Evolutionary conservation across 2,888 invertebrate species (phyloP), one percentile per base, ranked within the genome.

Genomic region (Xanthorhoe designata): DNA sequence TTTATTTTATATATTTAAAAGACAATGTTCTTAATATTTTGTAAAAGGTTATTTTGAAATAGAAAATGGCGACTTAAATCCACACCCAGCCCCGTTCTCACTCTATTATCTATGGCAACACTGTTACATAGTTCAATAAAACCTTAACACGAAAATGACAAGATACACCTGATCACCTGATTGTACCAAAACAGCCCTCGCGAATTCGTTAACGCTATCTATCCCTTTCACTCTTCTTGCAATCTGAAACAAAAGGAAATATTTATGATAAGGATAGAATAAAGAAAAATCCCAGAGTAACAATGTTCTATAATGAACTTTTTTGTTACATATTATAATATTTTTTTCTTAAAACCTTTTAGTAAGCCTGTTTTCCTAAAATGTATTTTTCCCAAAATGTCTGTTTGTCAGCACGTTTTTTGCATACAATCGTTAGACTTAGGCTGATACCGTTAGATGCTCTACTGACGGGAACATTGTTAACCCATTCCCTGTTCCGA

Each of bases 101-200:
- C 68, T 71, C 69, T 69, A 72, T 61, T 67, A 66, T 69, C 86
- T 89, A 89, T 89, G 89, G 89, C 89, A 89, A 89, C 89, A 84
- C 80, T 80, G 80, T 84, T 64, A 68, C 66, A 75, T 80, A 83
- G 79, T 76, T 78, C 80, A 72, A 78, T 75, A 76, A 56, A 64
- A 78, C 77, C 74, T 76, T 77, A 75, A 74, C 70, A 70, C 57
- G 70, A 69, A 77, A 62, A 75, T 80, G 80, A 79, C 78, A 75
- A 77, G 81, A 85, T 79, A 79, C 78, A 75, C 78, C 78, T 75
- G 77, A 78, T 79, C 80, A 78, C 77, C 76, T 73, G 77, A 77
- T 80, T 76, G 81, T 83, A 84, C 83, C 82, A 75, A 80, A 78
- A 80, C 80, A 80, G 72, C 78, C 74, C 78, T 75, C 75, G 73